A percentile compares a stretch with the other conserved stretches of the same genome.
Evolutionary conservation across 2,888 invertebrate species (phyloP).

Genomic region (Acronicta aceris): DNA sequence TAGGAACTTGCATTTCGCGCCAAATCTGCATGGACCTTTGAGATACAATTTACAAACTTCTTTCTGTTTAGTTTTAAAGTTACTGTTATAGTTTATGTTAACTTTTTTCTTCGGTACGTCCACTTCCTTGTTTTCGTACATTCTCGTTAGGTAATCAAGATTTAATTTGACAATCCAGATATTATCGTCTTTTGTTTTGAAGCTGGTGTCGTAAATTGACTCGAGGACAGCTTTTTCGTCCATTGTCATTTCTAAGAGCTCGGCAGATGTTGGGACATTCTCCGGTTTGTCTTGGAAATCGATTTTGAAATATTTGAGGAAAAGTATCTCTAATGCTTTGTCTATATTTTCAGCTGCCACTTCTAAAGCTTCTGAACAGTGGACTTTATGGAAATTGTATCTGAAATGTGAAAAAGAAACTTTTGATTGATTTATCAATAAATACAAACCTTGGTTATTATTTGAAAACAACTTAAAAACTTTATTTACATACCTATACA

Average conservation of each 20-base stretch:
- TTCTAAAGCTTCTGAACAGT: conserved; percentile 93
- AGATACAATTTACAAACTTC: conserved; percentile 91
- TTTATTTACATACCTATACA: too few species aligned
- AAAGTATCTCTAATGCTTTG: conserved; percentile 92
- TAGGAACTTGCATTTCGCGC: conserved; percentile 92
- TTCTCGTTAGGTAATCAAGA: conserved; percentile 90
- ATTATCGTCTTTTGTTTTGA: conserved; percentile 91
- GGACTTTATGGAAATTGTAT: conserved; percentile 93
- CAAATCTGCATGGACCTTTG: conserved; percentile 92
- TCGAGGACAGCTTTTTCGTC: conserved; percentile 93
- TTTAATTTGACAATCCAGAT: conserved; percentile 93
- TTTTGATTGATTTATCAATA: too few species aligned
- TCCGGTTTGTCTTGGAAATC: conserved; percentile 76
- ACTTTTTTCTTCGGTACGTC: conserved; percentile 80
- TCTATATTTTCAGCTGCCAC: conserved; percentile 92
- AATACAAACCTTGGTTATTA: too few species aligned
- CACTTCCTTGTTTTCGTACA: conserved; percentile 86
- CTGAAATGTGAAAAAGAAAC: conserved; percentile 72
- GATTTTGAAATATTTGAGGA: conserved; percentile 91
- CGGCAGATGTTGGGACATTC: conserved; percentile 82
- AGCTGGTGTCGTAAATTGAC: conserved; percentile 93
- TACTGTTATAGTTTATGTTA: conserved; percentile 77
- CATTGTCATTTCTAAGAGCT: conserved; percentile 90
- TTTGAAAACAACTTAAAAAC: too few species aligned
- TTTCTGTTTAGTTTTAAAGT: conserved; percentile 84